These are phyloP conservation scores for Chloropsis cyanopogon DNA, from an alignment of 2,113 vertebrate species.

Conservation along the genomic window DNA sequence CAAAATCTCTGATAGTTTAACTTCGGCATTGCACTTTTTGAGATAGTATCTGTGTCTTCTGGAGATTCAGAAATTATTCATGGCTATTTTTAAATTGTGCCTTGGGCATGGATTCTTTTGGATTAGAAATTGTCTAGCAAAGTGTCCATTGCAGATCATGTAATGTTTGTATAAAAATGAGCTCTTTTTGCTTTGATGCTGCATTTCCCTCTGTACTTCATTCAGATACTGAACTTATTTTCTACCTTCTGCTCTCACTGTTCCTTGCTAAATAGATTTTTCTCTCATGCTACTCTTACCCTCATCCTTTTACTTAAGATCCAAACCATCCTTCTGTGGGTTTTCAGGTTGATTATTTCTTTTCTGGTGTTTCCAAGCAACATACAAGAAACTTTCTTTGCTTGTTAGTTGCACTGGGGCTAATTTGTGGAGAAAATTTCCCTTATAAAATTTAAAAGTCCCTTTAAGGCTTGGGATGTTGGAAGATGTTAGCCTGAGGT, in stretches of 20 bases:
- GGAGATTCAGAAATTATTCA: neutral
- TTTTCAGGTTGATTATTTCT: neutral
- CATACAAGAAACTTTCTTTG: neutral
- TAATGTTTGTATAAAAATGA: neutral
- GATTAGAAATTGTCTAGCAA: neutral
- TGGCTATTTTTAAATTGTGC: constrained; percentile 7
- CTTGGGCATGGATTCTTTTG: neutral
- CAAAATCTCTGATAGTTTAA: neutral
- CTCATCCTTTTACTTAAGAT: neutral
- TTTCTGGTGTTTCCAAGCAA: neutral
- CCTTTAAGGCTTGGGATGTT: neutral
- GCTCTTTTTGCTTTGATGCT: neutral
- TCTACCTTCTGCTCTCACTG: neutral
- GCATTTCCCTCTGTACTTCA: neutral
- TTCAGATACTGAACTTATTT: neutral
- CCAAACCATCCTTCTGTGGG: neutral
- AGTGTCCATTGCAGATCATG: neutral
- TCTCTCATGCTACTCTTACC: neutral
- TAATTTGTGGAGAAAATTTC: neutral
- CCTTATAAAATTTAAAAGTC: neutral
- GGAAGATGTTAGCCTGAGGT: neutral
- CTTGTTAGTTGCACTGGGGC: neutral
- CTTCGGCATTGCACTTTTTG: neutral
- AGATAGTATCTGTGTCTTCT: neutral
- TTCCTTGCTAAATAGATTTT: neutral